Base-by-base conservation (phyloP, 1,140 invertebrate species). In the Parasteatoda tepidariorum region DNA sequence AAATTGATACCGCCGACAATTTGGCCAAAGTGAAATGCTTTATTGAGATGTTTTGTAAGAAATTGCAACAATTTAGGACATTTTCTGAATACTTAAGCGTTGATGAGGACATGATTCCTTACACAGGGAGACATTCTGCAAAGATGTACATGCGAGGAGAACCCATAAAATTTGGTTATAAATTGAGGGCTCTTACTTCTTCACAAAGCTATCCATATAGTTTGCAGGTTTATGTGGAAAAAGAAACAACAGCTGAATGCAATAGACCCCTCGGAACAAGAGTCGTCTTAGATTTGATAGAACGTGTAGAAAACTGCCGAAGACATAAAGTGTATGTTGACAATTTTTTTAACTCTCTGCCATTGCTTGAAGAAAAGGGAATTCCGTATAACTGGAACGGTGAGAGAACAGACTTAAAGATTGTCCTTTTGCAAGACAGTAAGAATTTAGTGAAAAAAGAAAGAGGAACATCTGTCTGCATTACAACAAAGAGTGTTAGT, bases 351-450 rank as follows among this genome's bases (percentile, higher is more conserved):
- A n/a, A n/a, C n/a, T n/a, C n/a, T n/a, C n/a, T n/a, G n/a, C n/a
- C n/a, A n/a, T 4, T 3, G 61, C 3, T 28, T 18, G 22, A 62
- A 22, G 18, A n/a, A n/a, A n/a, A n/a, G n/a, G n/a, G n/a, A n/a
- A n/a, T n/a, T n/a, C n/a, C n/a, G n/a, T n/a, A n/a, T 7, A 31
- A 62, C 30, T 31, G 24, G 24, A 7, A 28, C 22, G 13, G 30
- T 11, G 6, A 3, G 24, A 18, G 26, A 48, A 48, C 2, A 3
- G 33, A 15, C 64, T 67, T 48, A 31, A 68, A 34, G 41, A 68
- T 2, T 68, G 66, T 68, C 33, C 66, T n/a, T 41, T 68, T 48
- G 41, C 31, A 38, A 68, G 22, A 68, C 24, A 68, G 22, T 68
- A 48, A 24, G 2, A 2, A 66, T n/a, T n/a, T n/a, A n/a, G n/a